Conservation (phyloP, 92 coral and sea anemone genomes). For the Nematostella vectensis region DNA sequence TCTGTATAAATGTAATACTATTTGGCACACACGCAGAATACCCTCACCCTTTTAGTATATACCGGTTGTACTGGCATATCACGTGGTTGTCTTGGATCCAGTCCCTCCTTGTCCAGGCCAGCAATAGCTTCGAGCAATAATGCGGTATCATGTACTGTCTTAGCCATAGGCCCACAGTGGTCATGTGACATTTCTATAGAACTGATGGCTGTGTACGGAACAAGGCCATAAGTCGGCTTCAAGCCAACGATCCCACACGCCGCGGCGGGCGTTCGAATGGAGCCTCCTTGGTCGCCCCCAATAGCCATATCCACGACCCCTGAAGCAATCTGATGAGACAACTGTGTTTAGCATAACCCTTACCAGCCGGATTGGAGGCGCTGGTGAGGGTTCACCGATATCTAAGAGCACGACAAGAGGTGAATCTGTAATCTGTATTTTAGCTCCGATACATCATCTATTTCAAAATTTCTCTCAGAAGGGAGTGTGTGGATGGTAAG, state of each 20-base stretch:
- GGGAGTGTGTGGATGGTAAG: no score
- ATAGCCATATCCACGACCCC: slow-evolving; percentile 81
- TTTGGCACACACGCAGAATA: neutral
- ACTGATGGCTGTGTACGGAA: slow-evolving; percentile 40
- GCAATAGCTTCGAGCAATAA: slow-evolving; percentile 45
- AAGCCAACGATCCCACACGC: slow-evolving; percentile 79
- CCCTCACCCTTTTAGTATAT: slow-evolving; percentile 36
- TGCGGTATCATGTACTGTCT: slow-evolving; percentile 17
- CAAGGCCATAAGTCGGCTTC: slow-evolving; percentile 73
- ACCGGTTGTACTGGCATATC: slow-evolving; percentile 45
- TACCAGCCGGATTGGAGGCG: no score
- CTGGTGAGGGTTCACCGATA: neutral
- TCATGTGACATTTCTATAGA: slow-evolving; percentile 22
- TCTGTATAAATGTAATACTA: no score
- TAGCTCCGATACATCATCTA: no score
- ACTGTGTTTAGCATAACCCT: neutral
- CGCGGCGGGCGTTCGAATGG: slow-evolving; percentile 64
- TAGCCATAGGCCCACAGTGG: slow-evolving; percentile 30
- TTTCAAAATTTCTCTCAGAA: no score
- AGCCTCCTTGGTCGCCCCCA: slow-evolving; percentile 89
- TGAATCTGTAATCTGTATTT: no score
- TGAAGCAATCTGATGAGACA: slow-evolving; percentile 48
- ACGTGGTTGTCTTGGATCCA: slow-evolving; percentile 76
- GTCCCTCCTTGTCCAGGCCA: slow-evolving; percentile 51
- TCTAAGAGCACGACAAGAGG: no score